phyloP scores from a whole-genome alignment of 2,888 invertebrate genomes.

The Leptura quadrifasciata region DNA sequence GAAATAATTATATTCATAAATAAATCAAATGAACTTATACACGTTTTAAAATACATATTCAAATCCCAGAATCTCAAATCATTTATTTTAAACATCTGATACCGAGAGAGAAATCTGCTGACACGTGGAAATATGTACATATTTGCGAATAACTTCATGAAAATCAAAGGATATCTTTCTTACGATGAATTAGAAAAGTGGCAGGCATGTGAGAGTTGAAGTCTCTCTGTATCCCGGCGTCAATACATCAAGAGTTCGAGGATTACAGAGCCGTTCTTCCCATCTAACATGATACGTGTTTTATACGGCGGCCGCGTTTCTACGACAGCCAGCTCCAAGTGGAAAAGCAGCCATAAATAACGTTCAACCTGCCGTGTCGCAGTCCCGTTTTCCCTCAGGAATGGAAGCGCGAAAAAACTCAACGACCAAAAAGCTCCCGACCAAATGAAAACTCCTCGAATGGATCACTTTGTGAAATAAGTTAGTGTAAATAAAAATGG shows the following conservation, averaged over 20 bases:
- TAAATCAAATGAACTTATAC: neutral
- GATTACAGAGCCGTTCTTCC: slow-evolving; percentile 69
- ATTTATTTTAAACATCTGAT: neutral
- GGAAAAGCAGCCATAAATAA: slow-evolving; percentile 74
- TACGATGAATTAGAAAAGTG: slow-evolving; percentile 25
- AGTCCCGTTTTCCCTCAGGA: slow-evolving; percentile 59
- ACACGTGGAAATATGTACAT: neutral
- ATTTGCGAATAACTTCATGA: slow-evolving; percentile 4
- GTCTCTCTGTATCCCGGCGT: slow-evolving; percentile 54
- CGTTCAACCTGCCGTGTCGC: slow-evolving; percentile 72
- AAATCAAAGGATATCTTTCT: slow-evolving; percentile 17
- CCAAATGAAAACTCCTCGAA: slow-evolving; percentile 57
- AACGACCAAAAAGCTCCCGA: slow-evolving; percentile 55
- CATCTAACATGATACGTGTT: slow-evolving; percentile 72
- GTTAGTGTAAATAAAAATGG: slow-evolving; percentile 1
- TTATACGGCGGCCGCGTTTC: slow-evolving; percentile 70
- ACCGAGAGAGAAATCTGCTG: no score
- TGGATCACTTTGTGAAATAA: slow-evolving; percentile 48
- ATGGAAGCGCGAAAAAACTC: slow-evolving; percentile 60
- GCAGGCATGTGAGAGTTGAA: slow-evolving; percentile 13
- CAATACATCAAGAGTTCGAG: slow-evolving; percentile 71
- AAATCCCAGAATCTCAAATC: neutral
- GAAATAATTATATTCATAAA: no score
- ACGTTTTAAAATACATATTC: neutral
- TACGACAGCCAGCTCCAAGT: slow-evolving; percentile 68